Base-by-base conservation (phyloP, 2,113 vertebrate species). In the Solea senegalensis region DNA sequence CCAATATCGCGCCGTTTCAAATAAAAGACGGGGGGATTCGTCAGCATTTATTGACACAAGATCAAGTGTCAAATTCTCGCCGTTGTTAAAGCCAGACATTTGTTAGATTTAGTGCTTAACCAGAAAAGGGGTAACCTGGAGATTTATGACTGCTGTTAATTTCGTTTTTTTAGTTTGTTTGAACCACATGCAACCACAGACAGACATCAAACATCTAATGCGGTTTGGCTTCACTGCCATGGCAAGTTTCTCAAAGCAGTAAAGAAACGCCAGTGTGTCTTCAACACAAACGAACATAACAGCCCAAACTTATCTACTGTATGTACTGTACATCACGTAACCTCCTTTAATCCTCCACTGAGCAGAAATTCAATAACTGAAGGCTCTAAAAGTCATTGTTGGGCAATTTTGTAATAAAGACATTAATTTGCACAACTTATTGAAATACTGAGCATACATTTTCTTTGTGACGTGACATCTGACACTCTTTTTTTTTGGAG, bases 51-150 rank as follows among this genome's bases (percentile, higher is more conserved):
- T 59, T 79, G 48, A 82, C 61, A 64, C 10, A 14, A 53, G 75
- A 80, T 81, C 68, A 76, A 76, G 55, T 72, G 56, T 61, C 64
- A 55, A 9, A 4, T 51, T 75, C 71, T 49, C 9, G 46, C 14
- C 43, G 51, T 71, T 57, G 55, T 68, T 74, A 76, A 77, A 82
- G 70, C 41, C 51, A 71, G 65, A 69, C 26, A 48, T 46, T 71
- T 76, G 69, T 69, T 12, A 12, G 26, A 68, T 69, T 80, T 72
- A 26, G 12, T 26, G 28, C 46, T 51, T 5, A 7, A 62, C 68
- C 74, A 67, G 73, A 69, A 80, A 74, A 72, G 21, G 5, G 15
- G 53, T 46, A 78, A 82, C 84, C 80, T 86, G 84, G 39, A 43
- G 71, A 56, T 86, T 87, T 73, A 85, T 56, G 55, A 77, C 56